These are phyloP conservation scores for Sympetrum striolatum DNA, from an alignment of 2,888 invertebrate species.

Conservation along the genomic window DNA sequence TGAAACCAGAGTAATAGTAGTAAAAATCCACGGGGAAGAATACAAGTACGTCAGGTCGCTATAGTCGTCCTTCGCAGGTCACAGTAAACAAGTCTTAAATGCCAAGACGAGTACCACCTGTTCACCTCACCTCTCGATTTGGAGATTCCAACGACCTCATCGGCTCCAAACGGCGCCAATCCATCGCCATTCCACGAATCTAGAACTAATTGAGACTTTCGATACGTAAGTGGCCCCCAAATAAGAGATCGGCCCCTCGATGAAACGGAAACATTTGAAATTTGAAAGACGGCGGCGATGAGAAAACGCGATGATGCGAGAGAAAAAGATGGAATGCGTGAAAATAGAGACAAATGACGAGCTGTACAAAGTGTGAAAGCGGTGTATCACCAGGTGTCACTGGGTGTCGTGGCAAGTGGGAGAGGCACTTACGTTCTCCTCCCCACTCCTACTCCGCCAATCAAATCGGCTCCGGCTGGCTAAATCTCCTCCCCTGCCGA, in stretches of 20 bases:
- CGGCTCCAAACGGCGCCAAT: no score
- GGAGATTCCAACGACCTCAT: no score
- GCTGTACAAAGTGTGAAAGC: background rate
- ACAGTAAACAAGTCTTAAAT: no score
- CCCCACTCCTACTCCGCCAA: background rate
- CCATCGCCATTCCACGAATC: background rate
- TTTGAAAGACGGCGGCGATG: background rate
- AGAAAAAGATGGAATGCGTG: background rate
- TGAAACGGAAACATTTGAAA: background rate
- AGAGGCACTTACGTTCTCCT: no score
- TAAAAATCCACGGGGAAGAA: no score
- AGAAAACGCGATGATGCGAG: background rate
- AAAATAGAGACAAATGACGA: background rate
- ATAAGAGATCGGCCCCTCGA: background rate
- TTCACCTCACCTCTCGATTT: no score
- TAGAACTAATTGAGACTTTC: background rate
- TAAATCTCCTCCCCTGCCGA: background rate
- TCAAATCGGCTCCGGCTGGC: background rate
- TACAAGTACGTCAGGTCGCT: no score
- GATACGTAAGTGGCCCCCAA: background rate
- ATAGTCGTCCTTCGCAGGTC: no score
- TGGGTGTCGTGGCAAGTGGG: background rate
- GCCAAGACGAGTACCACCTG: no score
- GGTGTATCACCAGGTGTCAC: background rate
- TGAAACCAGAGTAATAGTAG: no score